Evolutionary conservation across 2,888 invertebrate genomes (phyloP).

Genomic region (Epistrophe grossulariae): DNA sequence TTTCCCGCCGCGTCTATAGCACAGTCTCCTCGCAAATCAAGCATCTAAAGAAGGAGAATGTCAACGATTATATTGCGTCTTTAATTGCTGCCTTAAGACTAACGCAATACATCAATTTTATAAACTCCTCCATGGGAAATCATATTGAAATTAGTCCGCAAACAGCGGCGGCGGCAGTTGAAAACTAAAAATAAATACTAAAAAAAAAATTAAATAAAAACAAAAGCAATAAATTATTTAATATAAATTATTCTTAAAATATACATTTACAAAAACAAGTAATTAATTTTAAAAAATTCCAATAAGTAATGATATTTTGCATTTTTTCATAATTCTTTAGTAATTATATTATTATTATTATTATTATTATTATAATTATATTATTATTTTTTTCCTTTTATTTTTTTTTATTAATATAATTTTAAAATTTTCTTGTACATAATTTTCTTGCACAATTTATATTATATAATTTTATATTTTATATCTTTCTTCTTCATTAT

Average conservation of each 20-base stretch:
- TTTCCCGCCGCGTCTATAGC: conserved; percentile 88
- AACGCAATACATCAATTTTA: conserved; percentile 84
- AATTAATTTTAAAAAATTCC: conserved; percentile 58
- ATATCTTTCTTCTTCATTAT: conserved; percentile 29
- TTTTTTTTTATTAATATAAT: conserved; percentile 49
- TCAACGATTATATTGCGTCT: conserved; percentile 84
- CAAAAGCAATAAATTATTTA: conserved; percentile 23
- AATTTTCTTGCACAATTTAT: conserved; percentile 49
- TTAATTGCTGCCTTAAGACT: conserved; percentile 84
- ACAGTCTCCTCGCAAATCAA: conserved; percentile 87
- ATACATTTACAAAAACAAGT: conserved; percentile 47
- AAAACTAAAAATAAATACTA: conserved; percentile 24
- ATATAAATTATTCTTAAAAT: conserved; percentile 35
- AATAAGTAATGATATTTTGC: conserved; percentile 68
- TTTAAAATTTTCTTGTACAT: conserved; percentile 66
- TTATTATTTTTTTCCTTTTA: conserved; percentile 21
- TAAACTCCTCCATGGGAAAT: conserved; percentile 83
- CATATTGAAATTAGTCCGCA: conserved; percentile 78
- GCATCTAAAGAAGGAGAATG: conserved; percentile 84
- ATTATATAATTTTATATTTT: conserved; percentile 39
- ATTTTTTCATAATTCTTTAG: conserved; percentile 61
- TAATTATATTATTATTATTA: conserved; percentile 22
- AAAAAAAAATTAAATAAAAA: not conserved
- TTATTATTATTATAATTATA: conserved; percentile 27
- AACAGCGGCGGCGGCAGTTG: conserved; percentile 44